phyloP scores from a whole-genome alignment of 2,113 vertebrate species.

The Salminus brasiliensis region DNA sequence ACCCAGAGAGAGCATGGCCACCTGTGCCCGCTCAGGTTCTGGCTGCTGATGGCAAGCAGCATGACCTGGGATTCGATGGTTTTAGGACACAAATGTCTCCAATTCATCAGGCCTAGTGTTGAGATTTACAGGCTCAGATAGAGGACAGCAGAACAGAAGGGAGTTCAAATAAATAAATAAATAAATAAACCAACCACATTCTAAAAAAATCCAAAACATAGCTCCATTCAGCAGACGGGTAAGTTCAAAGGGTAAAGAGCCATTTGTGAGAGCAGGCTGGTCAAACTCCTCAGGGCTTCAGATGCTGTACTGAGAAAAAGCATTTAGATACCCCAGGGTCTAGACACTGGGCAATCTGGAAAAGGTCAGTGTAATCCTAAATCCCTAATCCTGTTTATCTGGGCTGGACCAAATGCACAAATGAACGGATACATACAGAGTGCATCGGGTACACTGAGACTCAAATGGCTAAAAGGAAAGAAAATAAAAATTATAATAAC shows the following conservation, averaged over 20 bases:
- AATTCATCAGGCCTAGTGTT: no score
- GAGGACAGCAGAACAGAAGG: slow-evolving; percentile 2
- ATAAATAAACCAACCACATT: no score
- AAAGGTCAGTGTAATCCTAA: slow-evolving; percentile 61
- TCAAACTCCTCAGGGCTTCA: slow-evolving; percentile 21
- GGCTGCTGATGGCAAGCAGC: no score
- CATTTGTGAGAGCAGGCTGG: background rate
- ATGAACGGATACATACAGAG: slow-evolving; percentile 23
- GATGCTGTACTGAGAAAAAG: slow-evolving; percentile 41
- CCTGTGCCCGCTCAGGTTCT: no score
- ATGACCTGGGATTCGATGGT: no score
- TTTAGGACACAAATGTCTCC: no score
- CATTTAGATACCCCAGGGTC: slow-evolving; percentile 35
- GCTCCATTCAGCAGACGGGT: slow-evolving; percentile 27
- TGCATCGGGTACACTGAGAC: background rate
- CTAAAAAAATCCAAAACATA: slow-evolving; percentile 14
- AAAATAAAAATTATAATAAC: background rate
- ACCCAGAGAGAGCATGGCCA: no score
- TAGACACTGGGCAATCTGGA: slow-evolving; percentile 48
- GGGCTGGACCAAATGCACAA: slow-evolving; percentile 51
- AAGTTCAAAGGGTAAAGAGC: slow-evolving; percentile 28
- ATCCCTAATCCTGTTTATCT: slow-evolving; percentile 60
- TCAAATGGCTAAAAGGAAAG: background rate
- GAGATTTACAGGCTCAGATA: background rate
- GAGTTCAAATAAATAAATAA: slow-evolving; percentile 21